phyloP scores from a whole-genome alignment of 2,888 invertebrate genomes.

The Amaurobius ferox region DNA sequence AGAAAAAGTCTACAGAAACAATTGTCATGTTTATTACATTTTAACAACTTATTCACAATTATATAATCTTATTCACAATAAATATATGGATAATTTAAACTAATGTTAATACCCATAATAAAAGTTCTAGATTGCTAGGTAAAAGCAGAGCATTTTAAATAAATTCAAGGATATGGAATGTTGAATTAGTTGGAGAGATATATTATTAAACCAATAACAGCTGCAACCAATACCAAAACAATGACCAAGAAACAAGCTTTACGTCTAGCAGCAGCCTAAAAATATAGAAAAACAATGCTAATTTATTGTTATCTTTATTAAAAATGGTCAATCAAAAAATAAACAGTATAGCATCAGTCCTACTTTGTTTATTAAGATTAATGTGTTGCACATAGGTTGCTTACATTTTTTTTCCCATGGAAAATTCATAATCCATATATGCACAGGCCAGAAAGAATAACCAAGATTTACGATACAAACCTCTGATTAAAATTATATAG shows the following conservation, averaged over 20 bases:
- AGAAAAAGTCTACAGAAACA: not conserved
- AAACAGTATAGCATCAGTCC: no score
- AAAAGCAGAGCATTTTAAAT: not conserved
- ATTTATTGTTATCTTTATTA: no score
- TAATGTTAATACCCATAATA: conserved; percentile 12
- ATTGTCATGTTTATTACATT: not conserved
- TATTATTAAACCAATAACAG: conserved; percentile 69
- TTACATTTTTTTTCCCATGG: no score
- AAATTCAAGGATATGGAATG: not conserved
- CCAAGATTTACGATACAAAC: no score
- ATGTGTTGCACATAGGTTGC: no score
- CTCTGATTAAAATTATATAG: no score
- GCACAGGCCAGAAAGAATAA: no score
- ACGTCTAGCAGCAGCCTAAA: conserved; percentile 70
- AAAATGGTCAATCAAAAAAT: no score
- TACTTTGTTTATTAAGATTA: no score
- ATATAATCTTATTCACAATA: conserved; percentile 45
- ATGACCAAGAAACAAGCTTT: conserved; percentile 68
- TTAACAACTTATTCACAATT: conserved; percentile 31
- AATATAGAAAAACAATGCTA: conserved; percentile 15
- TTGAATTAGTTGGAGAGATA: conserved; percentile 49
- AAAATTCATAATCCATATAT: no score
- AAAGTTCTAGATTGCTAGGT: conserved; percentile 21
- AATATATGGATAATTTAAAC: not conserved
- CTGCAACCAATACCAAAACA: conserved; percentile 62